Percentiles rank a stretch among this genome's conserved stretches.
Evolutionary conservation across 2,888 invertebrate genomes (phyloP).

Genomic region (Leptinotarsa peninsularis): DNA sequence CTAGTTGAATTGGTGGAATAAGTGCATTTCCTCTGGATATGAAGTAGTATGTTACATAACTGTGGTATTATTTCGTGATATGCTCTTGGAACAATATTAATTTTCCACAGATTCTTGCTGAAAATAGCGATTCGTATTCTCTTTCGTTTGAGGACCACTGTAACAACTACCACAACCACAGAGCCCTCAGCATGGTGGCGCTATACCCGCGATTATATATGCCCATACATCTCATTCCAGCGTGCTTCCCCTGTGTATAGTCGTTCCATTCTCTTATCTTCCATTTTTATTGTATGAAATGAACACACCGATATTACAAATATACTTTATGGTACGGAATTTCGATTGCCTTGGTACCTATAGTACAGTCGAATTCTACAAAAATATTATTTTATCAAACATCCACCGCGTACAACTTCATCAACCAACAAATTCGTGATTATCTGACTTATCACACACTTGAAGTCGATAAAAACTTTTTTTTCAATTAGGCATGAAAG

Average conservation of each 20-base stretch:
- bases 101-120: no score
- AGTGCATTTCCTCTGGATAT: no score
- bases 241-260: conserved; percentile 20
- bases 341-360: conserved; percentile 16
- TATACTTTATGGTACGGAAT: conserved; percentile 24
- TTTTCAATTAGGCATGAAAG: no score
- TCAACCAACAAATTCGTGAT: no score
- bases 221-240: conserved; percentile 53
- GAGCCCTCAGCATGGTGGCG: conserved; percentile 54
- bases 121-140: neutral
- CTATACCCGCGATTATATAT: conserved; percentile 53
- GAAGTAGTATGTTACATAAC: no score
- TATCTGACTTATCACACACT: no score
- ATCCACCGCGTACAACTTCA: no score
- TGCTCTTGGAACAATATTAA: no score
- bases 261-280: conserved; percentile 16
- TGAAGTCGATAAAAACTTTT: no score
- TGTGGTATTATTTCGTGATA: no score
- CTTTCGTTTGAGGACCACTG: conserved; percentile 47
- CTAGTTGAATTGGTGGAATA: no score
- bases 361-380: neutral
- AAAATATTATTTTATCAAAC: no score
- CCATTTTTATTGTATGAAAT: conserved; percentile 33
- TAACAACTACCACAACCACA: conserved; percentile 11
- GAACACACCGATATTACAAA: conserved; percentile 30